Conservation (phyloP, 2,888 invertebrate genomes). For the Diadromus collaris region DNA sequence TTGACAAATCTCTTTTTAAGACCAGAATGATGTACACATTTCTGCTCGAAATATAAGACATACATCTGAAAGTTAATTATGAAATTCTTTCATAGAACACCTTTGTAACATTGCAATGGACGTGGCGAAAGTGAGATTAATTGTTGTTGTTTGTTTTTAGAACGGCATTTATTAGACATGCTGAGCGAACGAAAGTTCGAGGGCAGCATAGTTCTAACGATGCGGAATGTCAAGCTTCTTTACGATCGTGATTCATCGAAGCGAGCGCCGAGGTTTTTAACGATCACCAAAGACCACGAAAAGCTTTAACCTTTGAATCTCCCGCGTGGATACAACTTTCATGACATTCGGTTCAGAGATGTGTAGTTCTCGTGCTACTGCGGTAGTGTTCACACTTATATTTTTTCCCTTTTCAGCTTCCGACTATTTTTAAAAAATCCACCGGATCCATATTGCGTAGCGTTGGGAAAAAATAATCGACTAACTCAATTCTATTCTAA, state of each 20-base stretch:
- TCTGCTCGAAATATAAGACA: no score
- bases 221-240: constrained; percentile 46
- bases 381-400: constrained; percentile 17
- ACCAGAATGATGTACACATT: no score
- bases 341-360: constrained; percentile 49
- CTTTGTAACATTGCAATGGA: background rate
- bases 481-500: constrained; percentile 8
- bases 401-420: background rate
- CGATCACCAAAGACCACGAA: constrained; percentile 55
- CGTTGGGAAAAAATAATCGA: constrained; percentile 31
- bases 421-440: constrained; percentile 23
- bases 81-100: no score
- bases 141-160: no score
- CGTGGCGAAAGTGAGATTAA: no score
- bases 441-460: background rate
- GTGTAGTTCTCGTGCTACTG: constrained; percentile 31
- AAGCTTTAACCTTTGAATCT: constrained; percentile 55
- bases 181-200: constrained; percentile 9
- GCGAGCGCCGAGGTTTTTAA: constrained; percentile 62
- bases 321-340: constrained; percentile 54
- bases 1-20: no score
- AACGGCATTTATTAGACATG: constrained; percentile 9
- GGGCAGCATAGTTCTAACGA: constrained; percentile 31
- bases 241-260: constrained; percentile 64
- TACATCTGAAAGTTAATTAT: no score